Conservation (phyloP, 1,140 invertebrate genomes). For the Agrilus planipennis region DNA sequence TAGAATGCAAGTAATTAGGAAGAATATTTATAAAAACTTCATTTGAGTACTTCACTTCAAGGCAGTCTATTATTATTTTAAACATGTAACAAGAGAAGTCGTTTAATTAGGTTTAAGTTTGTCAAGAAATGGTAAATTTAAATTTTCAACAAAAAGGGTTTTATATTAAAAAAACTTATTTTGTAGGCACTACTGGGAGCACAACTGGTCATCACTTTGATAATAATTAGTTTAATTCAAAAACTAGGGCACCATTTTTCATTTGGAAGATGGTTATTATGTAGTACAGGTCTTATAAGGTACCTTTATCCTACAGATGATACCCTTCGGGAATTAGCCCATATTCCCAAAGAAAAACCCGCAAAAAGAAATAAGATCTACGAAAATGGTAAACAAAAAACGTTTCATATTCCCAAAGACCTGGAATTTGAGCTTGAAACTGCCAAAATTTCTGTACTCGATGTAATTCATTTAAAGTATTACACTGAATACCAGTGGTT, state of each 20-base stretch:
- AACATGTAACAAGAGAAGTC: too few relatives aligned
- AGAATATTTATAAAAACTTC: too few relatives aligned
- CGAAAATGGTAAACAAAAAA: conserved; percentile 41
- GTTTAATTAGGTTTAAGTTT: too few relatives aligned
- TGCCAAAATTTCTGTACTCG: conserved; percentile 63
- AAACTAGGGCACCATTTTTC: conserved; percentile 86
- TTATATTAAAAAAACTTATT: too few relatives aligned
- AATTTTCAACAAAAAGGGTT: too few relatives aligned
- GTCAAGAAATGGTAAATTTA: too few relatives aligned
- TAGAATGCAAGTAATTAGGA: too few relatives aligned
- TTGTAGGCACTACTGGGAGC: conserved; percentile 81
- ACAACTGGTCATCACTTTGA: conserved; percentile 85
- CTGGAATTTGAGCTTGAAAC: conserved; percentile 78
- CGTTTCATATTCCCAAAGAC: conserved; percentile 81
- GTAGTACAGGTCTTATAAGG: conserved; percentile 71
- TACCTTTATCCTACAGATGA: conserved; percentile 90
- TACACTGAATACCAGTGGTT: conserved; percentile 93
- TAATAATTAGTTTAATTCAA: conserved; percentile 88
- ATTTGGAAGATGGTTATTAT: conserved; percentile 84
- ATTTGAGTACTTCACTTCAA: too few relatives aligned
- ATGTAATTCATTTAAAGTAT: conserved; percentile 83
- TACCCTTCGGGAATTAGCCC: conserved; percentile 67
- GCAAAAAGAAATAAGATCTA: conserved; percentile 37
- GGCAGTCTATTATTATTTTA: too few relatives aligned
- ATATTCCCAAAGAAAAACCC: conserved; percentile 54